Evolutionary conservation across 2,113 vertebrate species (phyloP), one percentile per base, ranked within the genome.

Genomic region (Acinonyx jubatus): DNA sequence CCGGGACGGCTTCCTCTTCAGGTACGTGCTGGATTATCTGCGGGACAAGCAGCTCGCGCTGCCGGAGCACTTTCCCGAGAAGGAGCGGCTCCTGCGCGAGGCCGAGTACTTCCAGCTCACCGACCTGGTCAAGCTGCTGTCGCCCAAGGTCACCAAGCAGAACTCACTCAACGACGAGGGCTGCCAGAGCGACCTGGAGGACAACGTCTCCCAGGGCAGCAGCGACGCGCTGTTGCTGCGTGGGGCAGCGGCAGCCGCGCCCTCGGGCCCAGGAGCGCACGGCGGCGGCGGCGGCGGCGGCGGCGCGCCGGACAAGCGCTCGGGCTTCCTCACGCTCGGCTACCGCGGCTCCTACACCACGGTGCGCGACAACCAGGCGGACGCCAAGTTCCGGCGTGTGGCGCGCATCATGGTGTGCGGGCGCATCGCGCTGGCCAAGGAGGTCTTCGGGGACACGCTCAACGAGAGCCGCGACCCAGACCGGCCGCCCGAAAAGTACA

Each of bases 1-100:
- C 98, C 99, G 99, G 52, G 99, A 99, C 97, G 99, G 99, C 96
- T 99, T 99, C 98, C 99, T 99, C 88, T 99, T 99, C 98, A 99
- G 99, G 98, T 99, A 99, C 87, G 99, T 99, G 95, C 98, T 99
- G 98, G 99, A 99, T 96, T 99, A 99, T 68, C 99, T 99, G 97
- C 98, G 99, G 88, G 99, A 99, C 99, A 99, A 99, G 81, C 99
- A 99, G 98, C 99, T 99, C 4, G 99, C 99, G 3, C 98, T 99
- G 61, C 99, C 99, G 0, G 99, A 99, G 57, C 99, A 99, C 98
- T 99, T 99, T 92, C 99, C 99, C 0, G 99, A 99, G 98, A 99
- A 99, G 97, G 99, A 99, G 96, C 98, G 99, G n/a, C 99, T 99
- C 25, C 98, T 99, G 79, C 98, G 99, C 61, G 99, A 99, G 80